These are phyloP conservation scores for Onychostoma macrolepis DNA, from an alignment of 2,113 vertebrate genomes.

Conservation along the genomic window DNA sequence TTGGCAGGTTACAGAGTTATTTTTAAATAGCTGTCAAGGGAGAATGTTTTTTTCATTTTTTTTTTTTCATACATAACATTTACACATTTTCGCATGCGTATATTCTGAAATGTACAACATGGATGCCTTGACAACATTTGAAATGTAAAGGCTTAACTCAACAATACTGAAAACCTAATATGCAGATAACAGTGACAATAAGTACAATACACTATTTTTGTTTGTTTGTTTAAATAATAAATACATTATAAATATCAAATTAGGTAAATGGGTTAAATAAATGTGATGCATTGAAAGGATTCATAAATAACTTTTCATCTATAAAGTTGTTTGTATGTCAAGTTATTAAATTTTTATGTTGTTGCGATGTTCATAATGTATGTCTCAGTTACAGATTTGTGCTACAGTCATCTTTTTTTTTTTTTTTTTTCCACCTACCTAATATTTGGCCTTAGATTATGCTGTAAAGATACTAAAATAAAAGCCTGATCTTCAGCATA, in stretches of 20 bases:
- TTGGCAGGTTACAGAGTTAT: neutral
- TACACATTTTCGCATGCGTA: neutral
- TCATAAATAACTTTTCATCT: neutral
- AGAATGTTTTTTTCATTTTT: neutral
- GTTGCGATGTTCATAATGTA: neutral
- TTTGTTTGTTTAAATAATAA: neutral
- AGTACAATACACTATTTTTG: neutral
- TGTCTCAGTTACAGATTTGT: neutral
- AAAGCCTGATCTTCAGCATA: slow-evolving; percentile 5
- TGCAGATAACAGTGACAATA: neutral
- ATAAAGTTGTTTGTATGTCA: neutral
- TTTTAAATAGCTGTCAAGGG: neutral
- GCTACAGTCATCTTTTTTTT: neutral
- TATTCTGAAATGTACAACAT: neutral
- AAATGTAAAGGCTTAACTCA: neutral
- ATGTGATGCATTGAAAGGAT: neutral
- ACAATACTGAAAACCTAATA: neutral
- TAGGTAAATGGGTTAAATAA: neutral
- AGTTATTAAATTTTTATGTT: neutral
- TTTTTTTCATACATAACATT: neutral
- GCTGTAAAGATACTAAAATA: neutral
- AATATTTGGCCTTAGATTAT: neutral
- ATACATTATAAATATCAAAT: neutral
- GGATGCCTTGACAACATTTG: neutral
- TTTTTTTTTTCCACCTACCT: neutral